Percentiles rank a stretch among this genome's conserved stretches.
Conservation (phyloP, 2,113 vertebrate species). For the Sylvia atricapilla region DNA sequence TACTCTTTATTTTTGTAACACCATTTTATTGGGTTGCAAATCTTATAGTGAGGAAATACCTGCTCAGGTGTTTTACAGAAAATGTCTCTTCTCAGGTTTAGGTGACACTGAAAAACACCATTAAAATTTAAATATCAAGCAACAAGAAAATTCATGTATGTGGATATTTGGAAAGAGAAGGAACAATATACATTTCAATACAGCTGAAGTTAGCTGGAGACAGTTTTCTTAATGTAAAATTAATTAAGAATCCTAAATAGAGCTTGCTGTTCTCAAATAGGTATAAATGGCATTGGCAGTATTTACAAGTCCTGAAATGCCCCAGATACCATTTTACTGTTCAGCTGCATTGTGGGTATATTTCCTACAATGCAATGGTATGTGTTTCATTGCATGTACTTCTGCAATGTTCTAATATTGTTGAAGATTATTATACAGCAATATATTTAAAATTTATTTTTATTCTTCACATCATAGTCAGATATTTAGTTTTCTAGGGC, state of each 20-base stretch:
- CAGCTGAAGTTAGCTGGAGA: neutral
- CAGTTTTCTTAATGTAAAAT: neutral
- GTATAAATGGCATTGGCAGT: neutral
- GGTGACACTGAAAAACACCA: neutral
- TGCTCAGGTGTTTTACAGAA: neutral
- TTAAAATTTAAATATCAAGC: neutral
- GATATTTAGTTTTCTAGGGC: neutral
- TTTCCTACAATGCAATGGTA: neutral
- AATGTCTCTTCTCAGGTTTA: neutral
- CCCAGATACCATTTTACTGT: neutral
- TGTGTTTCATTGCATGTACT: neutral
- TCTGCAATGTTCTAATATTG: neutral
- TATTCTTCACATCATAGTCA: neutral
- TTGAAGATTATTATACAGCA: neutral
- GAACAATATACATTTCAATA: neutral
- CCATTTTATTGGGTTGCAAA: neutral
- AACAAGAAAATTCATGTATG: neutral
- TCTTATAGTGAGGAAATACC: neutral
- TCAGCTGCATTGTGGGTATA: neutral
- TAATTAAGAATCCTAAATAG: neutral
- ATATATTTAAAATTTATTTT: neutral
- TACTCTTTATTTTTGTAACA: neutral
- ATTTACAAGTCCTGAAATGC: neutral
- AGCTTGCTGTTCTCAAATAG: neutral
- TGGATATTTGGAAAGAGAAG: neutral